Evolutionary conservation across 2,113 vertebrate genomes (phyloP), one percentile per base, ranked within the genome.

Genomic region (Daubentonia madagascariensis): DNA sequence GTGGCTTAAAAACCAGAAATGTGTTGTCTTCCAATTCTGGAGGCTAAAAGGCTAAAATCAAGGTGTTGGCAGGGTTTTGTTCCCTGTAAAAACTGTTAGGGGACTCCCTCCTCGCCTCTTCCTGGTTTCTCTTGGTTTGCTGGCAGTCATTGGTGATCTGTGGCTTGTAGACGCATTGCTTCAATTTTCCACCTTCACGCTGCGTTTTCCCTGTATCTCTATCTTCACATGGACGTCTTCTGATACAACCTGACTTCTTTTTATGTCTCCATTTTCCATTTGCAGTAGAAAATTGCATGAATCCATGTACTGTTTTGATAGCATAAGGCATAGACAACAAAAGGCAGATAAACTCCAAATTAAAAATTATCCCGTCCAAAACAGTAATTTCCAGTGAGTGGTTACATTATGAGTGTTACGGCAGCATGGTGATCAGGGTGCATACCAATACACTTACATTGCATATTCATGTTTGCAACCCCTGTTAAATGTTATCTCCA

Each of bases 371-470:
- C 57, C 13, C 32, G 78, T 59, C 37, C 5, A 17, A 76, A 76
- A 65, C 6, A 35, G 40, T 16, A 40, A 57, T 57, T 81, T 43
- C 50, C 3, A 45, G 45, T 18, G 17, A 2, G 16, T n/a, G 3
- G 52, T 50, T 2, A 50, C 4, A 25, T 6, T 1, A 8, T 25
- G 45, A 72, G 8, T 8, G 20, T 25, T 43, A 23, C 68, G 14
- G 40, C 4, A 35, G 28, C 11, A 40, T 3, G 0, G 12, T 7
- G 80, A 79, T 20, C 20, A 30, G 0, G 10, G 35, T 18, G 8
- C 59, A 12, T 23, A 8, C 59, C 12, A 32, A 3, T n/a, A 10
- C 30, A 18, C 22, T 57, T n/a, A 11, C 16, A 6, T 2, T 76
- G 22, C 9, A 5, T 8, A 12, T 72, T 40, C 37, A 17, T 65